These are phyloP conservation scores for Takifugu bimaculatus DNA, from an alignment of 2,113 vertebrate species.

Conservation along the genomic window DNA sequence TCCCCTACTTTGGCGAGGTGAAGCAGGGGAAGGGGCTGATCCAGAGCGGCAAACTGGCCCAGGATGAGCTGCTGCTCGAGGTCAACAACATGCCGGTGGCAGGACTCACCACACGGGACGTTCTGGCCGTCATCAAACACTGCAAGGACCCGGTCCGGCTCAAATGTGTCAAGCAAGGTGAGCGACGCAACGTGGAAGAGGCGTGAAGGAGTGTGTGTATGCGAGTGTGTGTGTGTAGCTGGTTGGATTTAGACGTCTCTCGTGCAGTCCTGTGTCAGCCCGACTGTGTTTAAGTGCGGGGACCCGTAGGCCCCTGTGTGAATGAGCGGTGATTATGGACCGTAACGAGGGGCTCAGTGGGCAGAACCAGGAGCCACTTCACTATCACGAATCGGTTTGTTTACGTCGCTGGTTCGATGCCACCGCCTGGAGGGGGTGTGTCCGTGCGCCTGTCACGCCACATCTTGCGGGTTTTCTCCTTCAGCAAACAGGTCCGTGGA, in stretches of 20 bases:
- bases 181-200: slow-evolving; percentile 31
- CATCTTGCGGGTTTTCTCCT: slow-evolving; percentile 47
- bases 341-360: slow-evolving; percentile 14
- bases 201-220: slow-evolving; percentile 9
- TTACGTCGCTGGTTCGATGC: slow-evolving; percentile 50
- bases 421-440: slow-evolving; percentile 65
- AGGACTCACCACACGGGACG: slow-evolving; percentile 94
- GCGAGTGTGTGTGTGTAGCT: slow-evolving; percentile 16
- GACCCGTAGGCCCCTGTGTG: slow-evolving; percentile 22
- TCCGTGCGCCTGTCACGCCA: slow-evolving; percentile 46
- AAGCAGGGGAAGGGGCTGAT: slow-evolving; percentile 90
- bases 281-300: slow-evolving; percentile 3
- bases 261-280: slow-evolving; percentile 41
- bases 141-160: slow-evolving; percentile 98
- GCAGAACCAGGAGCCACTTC: slow-evolving; percentile 1
- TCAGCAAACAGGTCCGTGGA: slow-evolving; percentile 29
- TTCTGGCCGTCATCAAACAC: slow-evolving; percentile 95
- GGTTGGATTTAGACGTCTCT: slow-evolving; percentile 45
- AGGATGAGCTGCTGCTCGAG: slow-evolving; percentile 95
- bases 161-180: slow-evolving; percentile 98
- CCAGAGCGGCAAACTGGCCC: slow-evolving; percentile 91
- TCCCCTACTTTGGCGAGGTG: slow-evolving; percentile 94
- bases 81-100: slow-evolving; percentile 98
- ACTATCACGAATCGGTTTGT: slow-evolving; percentile 30
- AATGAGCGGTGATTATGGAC: slow-evolving; percentile 8